Conservation (phyloP, 2,113 vertebrate species). For the Taurulus bubalis region DNA sequence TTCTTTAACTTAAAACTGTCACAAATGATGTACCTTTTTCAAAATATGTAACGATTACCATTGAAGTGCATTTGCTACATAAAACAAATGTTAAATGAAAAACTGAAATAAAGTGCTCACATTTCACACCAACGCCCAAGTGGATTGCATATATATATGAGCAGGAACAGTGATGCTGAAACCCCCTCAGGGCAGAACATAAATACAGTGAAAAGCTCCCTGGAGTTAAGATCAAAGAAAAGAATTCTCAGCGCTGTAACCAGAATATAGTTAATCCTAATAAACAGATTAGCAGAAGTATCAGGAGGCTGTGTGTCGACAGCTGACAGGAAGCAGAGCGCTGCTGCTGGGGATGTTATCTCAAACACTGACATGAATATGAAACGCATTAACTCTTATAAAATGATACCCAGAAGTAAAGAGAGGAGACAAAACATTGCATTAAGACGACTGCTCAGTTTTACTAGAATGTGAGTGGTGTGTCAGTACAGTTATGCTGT, state of each 20-base stretch:
- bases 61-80: slow-evolving; percentile 80
- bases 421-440: slow-evolving; percentile 9
- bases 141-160: slow-evolving; percentile 15
- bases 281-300: slow-evolving; percentile 45
- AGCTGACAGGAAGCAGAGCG: slow-evolving; percentile 19
- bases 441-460: slow-evolving; percentile 22
- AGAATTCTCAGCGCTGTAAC: slow-evolving; percentile 1
- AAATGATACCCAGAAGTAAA: background rate
- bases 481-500: slow-evolving; percentile 28
- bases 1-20: slow-evolving; percentile 62
- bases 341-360: slow-evolving; percentile 29
- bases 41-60: slow-evolving; percentile 72
- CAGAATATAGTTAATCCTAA: slow-evolving; percentile 47
- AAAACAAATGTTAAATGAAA: slow-evolving; percentile 63
- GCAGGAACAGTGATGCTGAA: slow-evolving; percentile 8
- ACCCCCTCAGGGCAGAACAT: slow-evolving; percentile 21
- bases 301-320: background rate
- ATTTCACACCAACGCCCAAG: slow-evolving; percentile 65
- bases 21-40: slow-evolving; percentile 70
- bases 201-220: slow-evolving; percentile 15
- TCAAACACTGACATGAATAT: slow-evolving; percentile 16
- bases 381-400: background rate
- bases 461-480: slow-evolving; percentile 41
- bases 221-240: slow-evolving; percentile 34
- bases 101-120: slow-evolving; percentile 79